Evolutionary conservation across 2,888 invertebrate genomes (phyloP), one percentile per base, ranked within the genome.

Genomic region (Chymomyza fuscimana): DNA sequence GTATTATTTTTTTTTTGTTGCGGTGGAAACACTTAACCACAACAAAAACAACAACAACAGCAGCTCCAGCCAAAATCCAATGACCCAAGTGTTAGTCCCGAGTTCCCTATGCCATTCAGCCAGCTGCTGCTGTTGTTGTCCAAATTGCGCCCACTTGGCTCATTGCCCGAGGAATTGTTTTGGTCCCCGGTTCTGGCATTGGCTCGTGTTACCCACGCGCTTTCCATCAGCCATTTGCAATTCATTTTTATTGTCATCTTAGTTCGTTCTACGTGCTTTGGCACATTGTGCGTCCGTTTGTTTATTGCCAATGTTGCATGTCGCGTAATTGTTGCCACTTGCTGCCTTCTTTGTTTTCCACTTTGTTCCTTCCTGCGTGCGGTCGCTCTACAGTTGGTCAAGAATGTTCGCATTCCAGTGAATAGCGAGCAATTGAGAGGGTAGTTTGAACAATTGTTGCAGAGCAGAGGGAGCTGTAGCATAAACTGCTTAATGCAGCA

Each of bases 201-300:
- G 80, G 76, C 85, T 89, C 89, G 86, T 89, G 86, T 89, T 89
- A 86, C 90, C 78, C 86, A 88, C 80, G 79, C 84, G 87, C 82
- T 75, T 75, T 78, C 71, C 80, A 63, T 70, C 58, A 12, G 59
- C 59, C 32, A 19, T 54, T 54, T 54, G 54, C 54, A 77, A 84
- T 86, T 83, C 74, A 16, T 69, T 85, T 83, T 83, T 83, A 83
- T 83, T 87, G 87, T 83, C 83, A 83, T 78, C 82, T 85, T 72
- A 80, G 83, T 76, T 82, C 82, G 85, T 87, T 86, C 86, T 83
- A 87, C 84, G 84, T 87, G 87, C 84, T 77, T 75, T 86, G 79
- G 83, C 87, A 77, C 86, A 74, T 85, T 77, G 83, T 85, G 78
- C 86, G 58, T 25, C 58, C 54, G 54, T 54, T 60, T 32, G 76